phyloP scores from a whole-genome alignment of 2,113 vertebrate species.

The Chroicocephalus ridibundus region DNA sequence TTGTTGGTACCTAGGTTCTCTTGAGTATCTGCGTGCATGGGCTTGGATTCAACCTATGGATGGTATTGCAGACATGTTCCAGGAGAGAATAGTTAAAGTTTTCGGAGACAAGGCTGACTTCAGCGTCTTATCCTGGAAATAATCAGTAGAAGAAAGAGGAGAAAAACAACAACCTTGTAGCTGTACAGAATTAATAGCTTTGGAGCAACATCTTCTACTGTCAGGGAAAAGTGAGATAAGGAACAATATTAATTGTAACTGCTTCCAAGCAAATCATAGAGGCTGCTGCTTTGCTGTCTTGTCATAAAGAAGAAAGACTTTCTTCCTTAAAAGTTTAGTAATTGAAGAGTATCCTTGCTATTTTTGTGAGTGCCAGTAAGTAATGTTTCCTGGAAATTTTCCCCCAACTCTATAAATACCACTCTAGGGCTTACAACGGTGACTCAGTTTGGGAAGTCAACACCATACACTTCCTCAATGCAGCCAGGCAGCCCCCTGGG shows the following conservation, averaged over 20 bases:
- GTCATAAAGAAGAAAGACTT: slow-evolving; percentile 36
- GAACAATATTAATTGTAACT: slow-evolving; percentile 19
- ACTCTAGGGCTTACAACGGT: slow-evolving; percentile 56
- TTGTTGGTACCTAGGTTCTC: background rate
- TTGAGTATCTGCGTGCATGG: background rate
- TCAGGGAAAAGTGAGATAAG: slow-evolving; percentile 6
- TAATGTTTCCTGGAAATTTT: slow-evolving; percentile 82
- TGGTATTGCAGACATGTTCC: background rate
- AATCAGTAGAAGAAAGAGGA: background rate
- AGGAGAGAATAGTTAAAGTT: background rate
- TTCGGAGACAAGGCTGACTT: background rate
- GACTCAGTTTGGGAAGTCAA: slow-evolving; percentile 80
- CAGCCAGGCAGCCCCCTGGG: slow-evolving; percentile 41
- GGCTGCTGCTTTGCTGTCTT: slow-evolving; percentile 30
- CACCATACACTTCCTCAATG: slow-evolving; percentile 69
- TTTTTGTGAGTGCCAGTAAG: slow-evolving; percentile 76
- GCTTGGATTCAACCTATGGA: background rate
- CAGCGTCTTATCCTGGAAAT: background rate
- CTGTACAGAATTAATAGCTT: background rate
- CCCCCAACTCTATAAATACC: slow-evolving; percentile 74
- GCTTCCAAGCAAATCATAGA: background rate
- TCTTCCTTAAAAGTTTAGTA: slow-evolving; percentile 64
- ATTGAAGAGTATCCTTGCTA: slow-evolving; percentile 69
- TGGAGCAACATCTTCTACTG: background rate
- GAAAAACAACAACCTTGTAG: background rate